Base-by-base conservation (phyloP, 2,113 vertebrate genomes). In the Dipodomys spectabilis region DNA sequence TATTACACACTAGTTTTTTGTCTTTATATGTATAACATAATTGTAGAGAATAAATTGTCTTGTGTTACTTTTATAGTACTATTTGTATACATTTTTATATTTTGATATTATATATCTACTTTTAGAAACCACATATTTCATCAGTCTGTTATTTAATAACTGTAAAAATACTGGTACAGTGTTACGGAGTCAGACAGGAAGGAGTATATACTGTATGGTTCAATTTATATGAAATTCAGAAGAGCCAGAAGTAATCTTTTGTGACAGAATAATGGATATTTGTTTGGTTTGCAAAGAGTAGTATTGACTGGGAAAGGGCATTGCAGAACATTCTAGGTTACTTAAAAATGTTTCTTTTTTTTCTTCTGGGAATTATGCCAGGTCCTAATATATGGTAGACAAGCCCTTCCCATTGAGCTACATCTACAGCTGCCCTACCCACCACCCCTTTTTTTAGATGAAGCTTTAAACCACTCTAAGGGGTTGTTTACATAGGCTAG, bases 1-100 rank as follows among this genome's bases (percentile, higher is more conserved):
- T 96, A 71, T 86, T 49, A 64, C 27, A 71, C 4, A 94, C 10
- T 57, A 62, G 72, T 82, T 93, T 95, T 96, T 0, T 85, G 8
- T 88, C 30, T 92, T 95, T 75, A 49, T 53, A 39, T 78, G 57
- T 62, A 64, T 78, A 79, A 86, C 7, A 39, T 88, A 91, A 7
- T 60, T 90, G 8, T 25, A 88, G 1, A 79, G 49, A 81, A 8
- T 91, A 89, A 79, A 53, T 93, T 84, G 60, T 44, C 30, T 85
- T 95, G 20, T 89, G 84, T 22, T 83, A 0, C 22, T 91, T 91
- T 91, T 86, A 23, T 78, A 32, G 30, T 87, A 78, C 86, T 82
- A 93, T 60, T 89, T 65, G 15, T 78, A 32, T 23, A 53, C 3
- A 81, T 86, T 77, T 88, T 30, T 8, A 16, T 87, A 39, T 73